These are phyloP conservation scores for Melinopterus prodromus DNA, from an alignment of 2,888 invertebrate species.

Conservation along the genomic window DNA sequence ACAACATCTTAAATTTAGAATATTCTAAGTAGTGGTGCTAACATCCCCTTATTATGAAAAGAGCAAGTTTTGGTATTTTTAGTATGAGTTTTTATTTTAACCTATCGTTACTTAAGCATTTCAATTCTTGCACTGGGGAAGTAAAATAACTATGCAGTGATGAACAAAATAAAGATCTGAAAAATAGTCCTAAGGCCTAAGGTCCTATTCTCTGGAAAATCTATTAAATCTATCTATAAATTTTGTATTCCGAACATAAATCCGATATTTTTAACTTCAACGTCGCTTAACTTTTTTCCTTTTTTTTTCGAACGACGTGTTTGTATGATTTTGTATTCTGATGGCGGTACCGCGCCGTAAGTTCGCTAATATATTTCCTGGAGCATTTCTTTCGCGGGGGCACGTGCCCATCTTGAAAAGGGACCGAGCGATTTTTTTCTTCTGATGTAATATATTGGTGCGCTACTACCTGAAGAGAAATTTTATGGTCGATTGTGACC, in stretches of 20 bases:
- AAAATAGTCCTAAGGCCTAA: no score
- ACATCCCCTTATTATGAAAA: no score
- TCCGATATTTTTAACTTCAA: background rate
- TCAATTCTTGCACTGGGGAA: no score
- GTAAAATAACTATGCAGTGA: no score
- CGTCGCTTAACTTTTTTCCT: background rate
- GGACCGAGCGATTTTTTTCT: background rate
- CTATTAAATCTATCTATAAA: background rate
- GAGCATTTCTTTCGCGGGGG: constrained; percentile 4
- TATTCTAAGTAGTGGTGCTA: no score
- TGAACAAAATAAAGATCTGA: no score
- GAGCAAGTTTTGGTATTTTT: no score
- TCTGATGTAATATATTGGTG: background rate
- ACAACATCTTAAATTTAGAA: no score
- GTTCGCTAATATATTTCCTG: constrained; percentile 4
- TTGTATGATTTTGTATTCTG: background rate
- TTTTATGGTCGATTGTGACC: background rate
- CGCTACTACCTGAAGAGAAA: background rate
- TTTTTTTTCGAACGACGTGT: background rate
- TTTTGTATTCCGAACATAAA: background rate
- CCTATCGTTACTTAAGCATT: no score
- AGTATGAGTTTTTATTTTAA: no score
- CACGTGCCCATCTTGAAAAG: constrained; percentile 4
- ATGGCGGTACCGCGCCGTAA: background rate
- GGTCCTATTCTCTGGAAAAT: no score